phyloP scores from a whole-genome alignment of 2,797 vertebrate genomes.

The Heterohyrax brucei region DNA sequence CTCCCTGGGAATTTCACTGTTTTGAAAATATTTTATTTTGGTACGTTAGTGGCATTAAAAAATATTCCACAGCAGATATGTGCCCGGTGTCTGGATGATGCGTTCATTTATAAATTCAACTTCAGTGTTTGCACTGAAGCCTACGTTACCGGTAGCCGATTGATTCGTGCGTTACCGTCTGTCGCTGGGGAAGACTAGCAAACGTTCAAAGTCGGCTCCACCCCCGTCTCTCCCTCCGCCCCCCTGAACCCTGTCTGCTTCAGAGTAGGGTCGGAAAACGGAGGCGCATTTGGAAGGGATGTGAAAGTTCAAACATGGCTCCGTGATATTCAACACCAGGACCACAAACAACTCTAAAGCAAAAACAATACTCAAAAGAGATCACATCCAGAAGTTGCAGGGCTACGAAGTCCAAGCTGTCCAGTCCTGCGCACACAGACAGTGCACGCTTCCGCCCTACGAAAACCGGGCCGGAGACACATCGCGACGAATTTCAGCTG shows the following conservation, averaged over 20 bases:
- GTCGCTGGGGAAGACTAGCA: conserved; percentile 15
- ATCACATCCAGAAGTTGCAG: conserved; percentile 78
- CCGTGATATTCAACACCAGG: conserved; percentile 69
- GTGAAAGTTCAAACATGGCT: conserved; percentile 53
- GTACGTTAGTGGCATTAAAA: conserved; percentile 43
- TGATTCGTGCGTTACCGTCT: conserved; percentile 33
- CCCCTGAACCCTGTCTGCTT: conserved; percentile 4
- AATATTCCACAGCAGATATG: conserved; percentile 61
- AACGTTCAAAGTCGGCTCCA: conserved; percentile 67
- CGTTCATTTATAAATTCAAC: conserved; percentile 43
- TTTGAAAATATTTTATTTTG: conserved; percentile 64
- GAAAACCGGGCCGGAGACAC: not conserved
- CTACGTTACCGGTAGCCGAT: not conserved
- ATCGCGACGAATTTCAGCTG: conserved; percentile 35
- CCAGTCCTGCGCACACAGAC: conserved; percentile 55
- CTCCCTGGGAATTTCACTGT: conserved; percentile 68
- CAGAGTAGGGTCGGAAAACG: conserved; percentile 22
- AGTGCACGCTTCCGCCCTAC: not conserved
- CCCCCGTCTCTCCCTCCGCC: not conserved
- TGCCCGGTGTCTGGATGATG: conserved; percentile 43
- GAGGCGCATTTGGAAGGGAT: conserved; percentile 47
- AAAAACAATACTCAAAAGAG: not conserved
- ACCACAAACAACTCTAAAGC: conserved; percentile 45
- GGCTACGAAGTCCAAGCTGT: conserved; percentile 68
- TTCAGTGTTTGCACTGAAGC: not conserved